phyloP scores from a whole-genome alignment of 2,888 invertebrate genomes.

The Crossocerus cetratus region DNA sequence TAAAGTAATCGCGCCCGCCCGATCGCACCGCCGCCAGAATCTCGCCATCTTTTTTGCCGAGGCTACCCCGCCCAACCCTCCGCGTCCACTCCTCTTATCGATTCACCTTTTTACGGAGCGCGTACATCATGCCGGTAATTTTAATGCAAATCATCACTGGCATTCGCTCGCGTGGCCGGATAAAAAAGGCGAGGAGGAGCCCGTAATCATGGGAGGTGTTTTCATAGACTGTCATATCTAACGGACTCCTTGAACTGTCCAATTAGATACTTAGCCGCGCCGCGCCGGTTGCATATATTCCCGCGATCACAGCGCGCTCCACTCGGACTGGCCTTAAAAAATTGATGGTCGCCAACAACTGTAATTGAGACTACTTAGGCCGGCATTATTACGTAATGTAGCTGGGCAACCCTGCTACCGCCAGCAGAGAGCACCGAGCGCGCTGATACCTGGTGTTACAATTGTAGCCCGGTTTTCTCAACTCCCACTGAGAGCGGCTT shows the following conservation, averaged over 20 bases:
- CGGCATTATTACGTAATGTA: no score
- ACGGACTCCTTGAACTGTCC: no score
- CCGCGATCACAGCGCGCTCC: no score
- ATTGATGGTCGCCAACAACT: no score
- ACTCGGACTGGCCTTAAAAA: no score
- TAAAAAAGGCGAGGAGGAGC: neutral
- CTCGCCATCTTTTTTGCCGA: conserved; percentile 28
- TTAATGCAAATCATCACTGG: neutral
- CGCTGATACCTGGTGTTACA: neutral
- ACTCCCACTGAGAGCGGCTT: conserved; percentile 42
- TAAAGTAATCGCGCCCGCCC: conserved; percentile 48
- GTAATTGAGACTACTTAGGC: no score
- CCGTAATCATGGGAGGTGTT: no score
- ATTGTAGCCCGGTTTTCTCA: conserved; percentile 25
- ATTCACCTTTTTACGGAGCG: neutral
- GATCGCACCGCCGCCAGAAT: conserved; percentile 4
- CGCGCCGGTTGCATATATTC: no score
- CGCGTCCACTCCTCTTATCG: conserved; percentile 10
- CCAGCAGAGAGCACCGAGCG: no score
- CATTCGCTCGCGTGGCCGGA: neutral
- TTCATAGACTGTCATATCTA: no score
- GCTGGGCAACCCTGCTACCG: no score
- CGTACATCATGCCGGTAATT: neutral
- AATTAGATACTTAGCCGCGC: no score
- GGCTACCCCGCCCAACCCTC: conserved; percentile 21